Conservation (phyloP, 2,113 vertebrate genomes). For the Danionella cerebrum region DNA sequence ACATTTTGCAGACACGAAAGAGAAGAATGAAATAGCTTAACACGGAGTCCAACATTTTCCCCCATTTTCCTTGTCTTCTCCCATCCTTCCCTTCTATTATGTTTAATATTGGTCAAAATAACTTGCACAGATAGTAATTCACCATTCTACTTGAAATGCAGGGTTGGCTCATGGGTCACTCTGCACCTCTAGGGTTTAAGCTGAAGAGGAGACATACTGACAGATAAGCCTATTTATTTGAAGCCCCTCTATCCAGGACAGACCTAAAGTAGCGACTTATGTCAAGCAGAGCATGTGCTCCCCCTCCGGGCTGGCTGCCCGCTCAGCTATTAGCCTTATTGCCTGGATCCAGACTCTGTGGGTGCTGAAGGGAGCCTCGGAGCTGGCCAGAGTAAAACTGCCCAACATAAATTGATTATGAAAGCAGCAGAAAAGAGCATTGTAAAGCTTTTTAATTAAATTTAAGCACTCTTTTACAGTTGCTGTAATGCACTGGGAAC, state of each 20-base stretch:
- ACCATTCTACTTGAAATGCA: neutral
- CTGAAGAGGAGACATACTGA: neutral
- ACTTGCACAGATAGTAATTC: too few species aligned
- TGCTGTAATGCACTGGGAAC: conserved; percentile 20
- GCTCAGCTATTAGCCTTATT: conserved; percentile 24
- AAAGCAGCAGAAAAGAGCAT: conserved; percentile 6
- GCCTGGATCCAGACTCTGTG: neutral
- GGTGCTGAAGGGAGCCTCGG: neutral
- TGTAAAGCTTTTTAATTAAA: conserved; percentile 30
- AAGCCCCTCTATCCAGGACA: conserved; percentile 9
- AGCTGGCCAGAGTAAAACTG: conserved; percentile 1
- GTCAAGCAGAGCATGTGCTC: conserved; percentile 7
- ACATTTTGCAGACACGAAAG: too few species aligned
- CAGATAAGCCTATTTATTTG: conserved; percentile 27
- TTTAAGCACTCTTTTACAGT: conserved; percentile 2
- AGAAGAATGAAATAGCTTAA: too few species aligned
- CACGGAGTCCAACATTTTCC: too few species aligned
- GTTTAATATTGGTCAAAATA: too few species aligned
- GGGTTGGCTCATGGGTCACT: neutral
- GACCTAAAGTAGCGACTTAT: conserved; percentile 21
- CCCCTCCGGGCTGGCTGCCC: conserved; percentile 8
- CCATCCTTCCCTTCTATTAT: too few species aligned
- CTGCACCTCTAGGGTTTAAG: conserved; percentile 20
- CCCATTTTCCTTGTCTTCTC: too few species aligned
- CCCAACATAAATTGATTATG: conserved; percentile 7